phyloP scores from a whole-genome alignment of 2,797 vertebrate species.

The Pygocentrus nattereri region DNA sequence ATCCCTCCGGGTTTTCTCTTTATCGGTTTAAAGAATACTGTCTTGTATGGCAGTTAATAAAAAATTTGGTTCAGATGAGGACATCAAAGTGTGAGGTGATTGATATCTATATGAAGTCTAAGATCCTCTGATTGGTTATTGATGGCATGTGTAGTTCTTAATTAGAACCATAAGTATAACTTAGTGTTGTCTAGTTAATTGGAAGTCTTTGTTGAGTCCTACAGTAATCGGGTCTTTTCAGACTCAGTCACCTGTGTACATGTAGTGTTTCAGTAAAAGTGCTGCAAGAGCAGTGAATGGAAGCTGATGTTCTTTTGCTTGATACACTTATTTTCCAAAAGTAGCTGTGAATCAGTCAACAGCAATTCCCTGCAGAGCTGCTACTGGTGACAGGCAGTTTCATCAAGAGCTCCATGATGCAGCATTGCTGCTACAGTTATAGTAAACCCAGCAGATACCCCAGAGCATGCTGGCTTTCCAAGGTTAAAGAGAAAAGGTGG shows the following conservation, averaged over 20 bases:
- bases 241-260: background rate
- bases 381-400: background rate
- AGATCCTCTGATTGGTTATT: background rate
- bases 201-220: background rate
- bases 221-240: background rate
- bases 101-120: background rate
- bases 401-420: background rate
- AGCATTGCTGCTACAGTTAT: constrained; percentile 5
- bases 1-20: no score
- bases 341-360: background rate
- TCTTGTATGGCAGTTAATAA: background rate
- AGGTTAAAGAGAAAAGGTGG: background rate
- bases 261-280: background rate
- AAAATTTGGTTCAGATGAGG: background rate
- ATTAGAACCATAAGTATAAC: background rate
- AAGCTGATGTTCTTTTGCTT: background rate
- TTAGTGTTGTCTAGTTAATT: background rate
- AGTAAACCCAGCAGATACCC: background rate
- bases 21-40: no score
- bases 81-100: background rate
- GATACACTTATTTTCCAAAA: background rate
- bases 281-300: background rate
- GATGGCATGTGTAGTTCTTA: background rate
- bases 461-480: background rate
- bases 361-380: background rate